Conservation (phyloP, 2,888 invertebrate genomes). For the Eumacrocentrus americanus region DNA sequence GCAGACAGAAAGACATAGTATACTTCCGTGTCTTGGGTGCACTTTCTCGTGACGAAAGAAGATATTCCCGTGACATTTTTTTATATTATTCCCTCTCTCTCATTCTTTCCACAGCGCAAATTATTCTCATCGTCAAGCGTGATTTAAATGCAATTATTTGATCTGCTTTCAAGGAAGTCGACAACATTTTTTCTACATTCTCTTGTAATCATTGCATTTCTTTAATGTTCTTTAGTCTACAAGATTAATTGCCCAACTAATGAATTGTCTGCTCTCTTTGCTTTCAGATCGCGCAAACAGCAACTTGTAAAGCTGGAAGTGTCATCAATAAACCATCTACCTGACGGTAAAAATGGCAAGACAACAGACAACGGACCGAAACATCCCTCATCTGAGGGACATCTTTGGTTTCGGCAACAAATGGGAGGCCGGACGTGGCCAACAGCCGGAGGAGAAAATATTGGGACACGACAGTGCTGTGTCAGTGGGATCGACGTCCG, state of each 20-base stretch:
- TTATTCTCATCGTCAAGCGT: not conserved
- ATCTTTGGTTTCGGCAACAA: constrained; percentile 71
- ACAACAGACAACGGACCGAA: constrained; percentile 71
- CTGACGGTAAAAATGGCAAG: constrained; percentile 47
- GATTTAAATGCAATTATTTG: not conserved
- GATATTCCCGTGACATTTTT: not conserved
- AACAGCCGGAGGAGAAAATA: constrained; percentile 53
- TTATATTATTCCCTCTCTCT: too few relatives aligned
- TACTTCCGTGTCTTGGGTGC: not conserved
- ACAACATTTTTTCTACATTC: not conserved
- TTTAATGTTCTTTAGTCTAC: too few relatives aligned
- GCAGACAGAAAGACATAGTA: too few relatives aligned
- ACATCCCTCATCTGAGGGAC: constrained; percentile 78
- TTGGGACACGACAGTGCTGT: constrained; percentile 60
- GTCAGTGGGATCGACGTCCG: constrained; percentile 60
- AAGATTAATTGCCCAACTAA: not conserved
- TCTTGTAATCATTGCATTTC: too few relatives aligned
- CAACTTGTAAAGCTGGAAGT: constrained; percentile 27
- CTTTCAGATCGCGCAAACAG: constrained; percentile 18
- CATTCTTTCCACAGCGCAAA: not conserved
- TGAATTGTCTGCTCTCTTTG: not conserved
- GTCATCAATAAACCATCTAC: constrained; percentile 18
- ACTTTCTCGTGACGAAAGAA: not conserved
- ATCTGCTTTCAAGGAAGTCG: not conserved
- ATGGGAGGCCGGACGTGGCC: constrained; percentile 50